Evolutionary conservation across 2,797 vertebrate genomes (phyloP), one percentile per base, ranked within the genome.

Genomic region (Adelosebastes latens): DNA sequence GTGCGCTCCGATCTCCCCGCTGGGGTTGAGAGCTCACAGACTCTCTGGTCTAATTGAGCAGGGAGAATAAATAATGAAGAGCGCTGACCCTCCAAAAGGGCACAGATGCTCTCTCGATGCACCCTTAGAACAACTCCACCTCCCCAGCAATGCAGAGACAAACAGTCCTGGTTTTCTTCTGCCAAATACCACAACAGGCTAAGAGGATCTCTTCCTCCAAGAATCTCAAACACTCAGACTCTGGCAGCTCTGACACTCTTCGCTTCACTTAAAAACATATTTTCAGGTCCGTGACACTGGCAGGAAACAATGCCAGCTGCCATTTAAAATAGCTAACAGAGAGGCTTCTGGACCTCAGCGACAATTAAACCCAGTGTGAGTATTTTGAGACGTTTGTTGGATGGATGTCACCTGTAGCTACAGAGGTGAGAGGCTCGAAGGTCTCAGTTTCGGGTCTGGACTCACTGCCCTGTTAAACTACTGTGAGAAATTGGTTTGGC

Each of bases 401-500:
- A 78, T 74, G 65, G 55, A 79, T 36, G 71, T 84, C 83, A 90
- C 84, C 73, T 82, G 69, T 49, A 77, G 58, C 46, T 55, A 25
- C 72, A 75, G 72, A 85, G 80, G 79, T 69, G 73, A 86, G 42
- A 63, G 29, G 31, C 66, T 72, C 52, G 77, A 71, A 72, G 14
- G 55, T 75, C 63, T 84, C 64, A 20, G 66, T 77, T 87, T 83
- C 61, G 72, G 71, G 56, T 78, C 79, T 86, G 70, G 71, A 72
- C 63, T 80, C 12, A 7, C 12, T 49, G 53, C 36, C 27, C 69
- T 66, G 49, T 75, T 82, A 42, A 65, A 84, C 72, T 77, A 78
- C 63, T 83, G 81, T 64, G 77, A 88, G 85, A 86, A 93, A 91
- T 82, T 89, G 85, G 81, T 76, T 88, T 91, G 86, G 88, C 81